Base-by-base conservation (phyloP, 2,113 vertebrate genomes). In the Planiliza haematocheilus region DNA sequence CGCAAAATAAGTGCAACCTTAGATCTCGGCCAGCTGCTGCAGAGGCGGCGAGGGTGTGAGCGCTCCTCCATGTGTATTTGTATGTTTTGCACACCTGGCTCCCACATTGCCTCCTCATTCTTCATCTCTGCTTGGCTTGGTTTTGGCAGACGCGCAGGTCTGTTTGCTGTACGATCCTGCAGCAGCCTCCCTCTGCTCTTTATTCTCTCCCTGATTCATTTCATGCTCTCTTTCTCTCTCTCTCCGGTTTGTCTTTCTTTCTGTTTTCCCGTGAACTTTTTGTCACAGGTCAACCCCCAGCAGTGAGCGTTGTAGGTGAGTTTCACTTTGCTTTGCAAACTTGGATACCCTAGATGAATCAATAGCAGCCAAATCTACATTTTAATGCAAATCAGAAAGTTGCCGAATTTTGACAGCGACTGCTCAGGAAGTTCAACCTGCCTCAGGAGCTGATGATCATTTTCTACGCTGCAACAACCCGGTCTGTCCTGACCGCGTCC, bases 51-150 rank as follows among this genome's bases (percentile, higher is more conserved):
- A 14, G 48, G 21, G 49, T 13, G 51, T 21, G n/a, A 46, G 48
- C 53, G 30, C 41, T 41, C 49, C 34, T 70, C 21, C 30, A n/a
- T 62, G 18, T 8, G 51, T 49, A 39, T 56, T 4, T 63, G 14
- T 65, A 11, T 76, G 34, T 58, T 59, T 52, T 48, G 65, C 77
- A 82, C 85, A 87, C 73, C 76, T 82, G 79, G 79, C 57, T 73
- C n/a, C 59, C 61, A 58, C 37, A 70, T 14, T 41, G 66, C 39
- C 69, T 62, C 39, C 81, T 79, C 78, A 82, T 86, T 74, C 60
- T 82, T 88, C 62, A 86, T 82, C 69, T 57, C 65, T 85, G 80
- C 77, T 77, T 88, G 74, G 65, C 55, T 83, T 70, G 55, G 46
- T 62, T 81, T 62, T 74, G 71, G 30, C 77, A 78, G 3, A 17